Evolutionary conservation across 1,140 invertebrate genomes (phyloP).

Genomic region (Trachymyrmex cornetzi): DNA sequence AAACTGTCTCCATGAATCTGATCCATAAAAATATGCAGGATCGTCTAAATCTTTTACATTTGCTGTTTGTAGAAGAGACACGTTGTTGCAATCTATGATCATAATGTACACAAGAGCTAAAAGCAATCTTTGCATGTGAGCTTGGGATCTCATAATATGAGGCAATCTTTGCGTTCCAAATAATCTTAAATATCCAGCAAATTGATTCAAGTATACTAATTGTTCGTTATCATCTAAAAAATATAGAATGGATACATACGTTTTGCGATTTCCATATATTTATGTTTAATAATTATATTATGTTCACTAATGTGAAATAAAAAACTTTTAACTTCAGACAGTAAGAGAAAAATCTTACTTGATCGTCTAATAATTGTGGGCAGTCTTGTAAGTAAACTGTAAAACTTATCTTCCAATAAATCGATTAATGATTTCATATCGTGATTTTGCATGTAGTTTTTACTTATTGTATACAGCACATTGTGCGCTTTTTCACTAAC

Average conservation of each 20-base stretch:
- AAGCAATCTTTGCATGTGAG: slow-evolving; percentile 87
- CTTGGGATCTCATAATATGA: slow-evolving; percentile 85
- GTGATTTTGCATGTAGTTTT: slow-evolving; percentile 77
- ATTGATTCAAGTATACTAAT: slow-evolving; percentile 87
- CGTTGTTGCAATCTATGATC: slow-evolving; percentile 86
- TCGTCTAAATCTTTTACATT: slow-evolving; percentile 84
- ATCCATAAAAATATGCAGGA: slow-evolving; percentile 58
- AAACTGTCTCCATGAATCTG: slow-evolving; percentile 87
- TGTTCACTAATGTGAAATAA: not conserved
- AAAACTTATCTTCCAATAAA: slow-evolving; percentile 88
- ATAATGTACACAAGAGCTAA: slow-evolving; percentile 87
- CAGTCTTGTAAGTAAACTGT: slow-evolving; percentile 86
- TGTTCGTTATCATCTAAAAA: slow-evolving; percentile 87
- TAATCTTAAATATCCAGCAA: slow-evolving; percentile 88
- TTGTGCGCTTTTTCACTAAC: slow-evolving; percentile 83
- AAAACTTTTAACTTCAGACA: slow-evolving; percentile 2
- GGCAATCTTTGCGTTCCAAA: slow-evolving; percentile 87
- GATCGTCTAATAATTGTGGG: slow-evolving; percentile 88
- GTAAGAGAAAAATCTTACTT: slow-evolving; percentile 82
- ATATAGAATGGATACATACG: slow-evolving; percentile 9
- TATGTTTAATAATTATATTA: slow-evolving; percentile 30
- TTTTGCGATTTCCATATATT: not conserved
- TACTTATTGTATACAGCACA: slow-evolving; percentile 83
- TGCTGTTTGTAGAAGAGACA: slow-evolving; percentile 87
- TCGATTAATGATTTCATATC: slow-evolving; percentile 85